These are phyloP conservation scores for Syrista parreyssii DNA, from an alignment of 2,888 invertebrate species.

Conservation along the genomic window DNA sequence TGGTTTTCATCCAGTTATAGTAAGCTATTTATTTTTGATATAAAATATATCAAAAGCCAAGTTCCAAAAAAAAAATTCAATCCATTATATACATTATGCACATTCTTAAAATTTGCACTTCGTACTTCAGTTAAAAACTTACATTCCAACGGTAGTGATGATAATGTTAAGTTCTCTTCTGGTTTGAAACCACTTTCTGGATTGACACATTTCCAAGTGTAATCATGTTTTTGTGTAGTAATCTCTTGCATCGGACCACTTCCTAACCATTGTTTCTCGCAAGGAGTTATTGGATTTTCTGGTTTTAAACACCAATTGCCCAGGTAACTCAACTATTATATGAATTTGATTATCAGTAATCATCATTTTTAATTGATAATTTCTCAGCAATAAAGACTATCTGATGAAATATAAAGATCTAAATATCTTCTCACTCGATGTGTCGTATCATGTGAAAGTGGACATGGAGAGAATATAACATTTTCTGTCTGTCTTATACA, in stretches of 20 bases:
- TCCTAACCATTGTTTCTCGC: constrained; percentile 50
- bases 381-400: not conserved
- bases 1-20: too few relatives aligned
- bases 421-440: constrained; percentile 38
- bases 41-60: too few relatives aligned
- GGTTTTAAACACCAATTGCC: constrained; percentile 52
- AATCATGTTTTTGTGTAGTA: constrained; percentile 78
- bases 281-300: constrained; percentile 54
- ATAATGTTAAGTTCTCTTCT: constrained; percentile 39
- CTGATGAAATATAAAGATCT: not conserved
- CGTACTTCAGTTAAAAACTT: constrained; percentile 4
- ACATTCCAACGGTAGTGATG: constrained; percentile 46
- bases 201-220: constrained; percentile 50
- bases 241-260: constrained; percentile 60
- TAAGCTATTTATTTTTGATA: too few relatives aligned
- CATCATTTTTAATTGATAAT: not conserved
- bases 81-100: too few relatives aligned
- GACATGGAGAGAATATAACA: constrained; percentile 43
- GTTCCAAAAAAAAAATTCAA: too few relatives aligned
- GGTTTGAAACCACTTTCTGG: constrained; percentile 24
- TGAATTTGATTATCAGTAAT: not conserved
- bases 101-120: too few relatives aligned
- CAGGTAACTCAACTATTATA: constrained; percentile 55
- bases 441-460: constrained; percentile 52
- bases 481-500: constrained; percentile 41